phyloP scores from a whole-genome alignment of 2,797 vertebrate species.

The Sebastes reedi region DNA sequence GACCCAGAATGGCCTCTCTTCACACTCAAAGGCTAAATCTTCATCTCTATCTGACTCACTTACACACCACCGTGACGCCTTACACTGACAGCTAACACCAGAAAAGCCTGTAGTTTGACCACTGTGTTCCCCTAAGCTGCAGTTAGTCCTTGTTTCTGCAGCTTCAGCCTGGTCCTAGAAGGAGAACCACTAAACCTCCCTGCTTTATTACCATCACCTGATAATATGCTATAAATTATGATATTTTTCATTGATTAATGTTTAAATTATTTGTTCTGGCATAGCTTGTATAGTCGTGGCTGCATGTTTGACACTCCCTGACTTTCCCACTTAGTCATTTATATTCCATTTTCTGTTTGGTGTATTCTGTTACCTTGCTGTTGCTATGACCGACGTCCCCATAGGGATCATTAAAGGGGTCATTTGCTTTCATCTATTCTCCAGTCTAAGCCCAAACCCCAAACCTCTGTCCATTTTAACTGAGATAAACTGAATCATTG shows the following conservation, averaged over 20 bases:
- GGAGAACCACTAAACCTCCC: not conserved
- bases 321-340: conserved; percentile 1
- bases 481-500: not conserved
- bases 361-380: conserved; percentile 6
- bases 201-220: not conserved
- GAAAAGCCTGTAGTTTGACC: conserved; percentile 16
- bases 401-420: not conserved
- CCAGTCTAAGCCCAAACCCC: not conserved
- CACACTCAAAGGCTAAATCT: conserved; percentile 60
- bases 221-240: not conserved
- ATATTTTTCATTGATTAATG: not conserved
- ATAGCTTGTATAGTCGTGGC: not conserved
- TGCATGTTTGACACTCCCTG: not conserved
- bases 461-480: not conserved
- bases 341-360: not conserved
- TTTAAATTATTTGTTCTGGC: not conserved
- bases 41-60: conserved; percentile 26
- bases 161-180: not conserved
- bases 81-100: conserved; percentile 43
- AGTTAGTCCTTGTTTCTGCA: not conserved
- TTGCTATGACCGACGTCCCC: conserved; percentile 7
- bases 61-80: conserved; percentile 3
- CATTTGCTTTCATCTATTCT: conserved; percentile 2
- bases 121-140: conserved; percentile 15
- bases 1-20: conserved; percentile 71